Conservation (phyloP, 2,113 vertebrate genomes). For the Lycocorax pyrrhopterus region DNA sequence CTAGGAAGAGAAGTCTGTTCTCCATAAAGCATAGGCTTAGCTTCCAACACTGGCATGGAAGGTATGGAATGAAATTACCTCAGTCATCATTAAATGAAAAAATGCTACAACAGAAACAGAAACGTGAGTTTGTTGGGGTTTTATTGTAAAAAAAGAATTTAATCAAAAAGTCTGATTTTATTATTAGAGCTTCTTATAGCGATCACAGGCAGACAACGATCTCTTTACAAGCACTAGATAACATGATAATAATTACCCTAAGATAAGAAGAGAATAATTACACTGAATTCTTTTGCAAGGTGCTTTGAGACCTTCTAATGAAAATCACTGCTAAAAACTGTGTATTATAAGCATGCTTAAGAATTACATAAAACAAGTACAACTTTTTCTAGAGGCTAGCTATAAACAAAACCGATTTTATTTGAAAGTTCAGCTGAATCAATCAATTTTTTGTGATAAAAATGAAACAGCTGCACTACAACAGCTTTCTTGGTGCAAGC, state of each 20-base stretch:
- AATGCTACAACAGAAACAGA: neutral
- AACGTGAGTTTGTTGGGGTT: neutral
- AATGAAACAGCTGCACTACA: neutral
- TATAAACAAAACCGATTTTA: neutral
- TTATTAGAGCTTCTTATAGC: neutral
- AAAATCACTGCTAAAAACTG: neutral
- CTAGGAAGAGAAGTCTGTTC: neutral
- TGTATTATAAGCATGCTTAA: neutral
- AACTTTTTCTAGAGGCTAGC: neutral
- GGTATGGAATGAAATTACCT: neutral
- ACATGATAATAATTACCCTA: neutral
- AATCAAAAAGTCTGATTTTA: neutral
- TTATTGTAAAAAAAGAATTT: neutral
- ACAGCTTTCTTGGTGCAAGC: neutral
- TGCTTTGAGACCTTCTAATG: neutral
- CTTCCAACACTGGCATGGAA: neutral
- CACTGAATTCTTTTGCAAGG: constrained; percentile 9
- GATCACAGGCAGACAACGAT: neutral
- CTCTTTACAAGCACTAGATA: neutral
- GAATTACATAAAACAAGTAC: neutral
- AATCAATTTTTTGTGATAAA: neutral
- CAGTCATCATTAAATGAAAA: neutral
- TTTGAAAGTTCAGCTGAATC: neutral
- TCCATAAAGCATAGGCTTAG: neutral
- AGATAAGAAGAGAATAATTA: constrained; percentile 26